Evolutionary conservation across 1,140 invertebrate genomes (phyloP), one percentile per base, ranked within the genome.

Genomic region (Pseudomyrmex dendroicus): DNA sequence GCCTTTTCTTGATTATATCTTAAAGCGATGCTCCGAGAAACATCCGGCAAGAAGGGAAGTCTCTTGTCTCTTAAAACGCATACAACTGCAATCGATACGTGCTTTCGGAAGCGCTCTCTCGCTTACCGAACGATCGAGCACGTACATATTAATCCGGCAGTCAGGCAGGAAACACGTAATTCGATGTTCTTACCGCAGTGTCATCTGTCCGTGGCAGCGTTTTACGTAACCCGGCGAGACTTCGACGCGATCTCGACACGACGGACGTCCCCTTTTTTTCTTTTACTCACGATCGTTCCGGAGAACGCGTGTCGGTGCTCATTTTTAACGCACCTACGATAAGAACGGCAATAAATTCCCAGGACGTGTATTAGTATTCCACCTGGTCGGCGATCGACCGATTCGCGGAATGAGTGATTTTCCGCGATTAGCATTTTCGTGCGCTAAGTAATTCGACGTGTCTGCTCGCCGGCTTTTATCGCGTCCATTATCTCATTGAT

Each of bases 121-220:
- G 9, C 57, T 48, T 59, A 64, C 76, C 63, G 82, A 74, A 50
- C 52, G 74, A 82, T 74, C 63, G 86, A 63, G 72, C 80, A 82
- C 74, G 64, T 83, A 83, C n/a, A 15, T 67, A 84, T 86, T 90
- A 90, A 64, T 66, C 46, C 70, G 46, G 54, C 61, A 52, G 59
- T n/a, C 73, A 17, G 77, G 48, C 73, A 82, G 84, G 87, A 86
- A 87, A 85, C 83, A 56, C 77, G 73, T 88, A 89, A 89, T 89
- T 89, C 86, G 57, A 88, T 64, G 87, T 86, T 89, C 86, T 89
- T 89, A 84, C 83, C 62, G 73, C 70, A 61, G 48, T 85, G 86
- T 88, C 86, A 88, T 88, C 86, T 88, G 84, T 59, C 67, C 72
- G 77, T 85, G 83, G 86, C 86, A 85, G 77, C 15, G 77, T 57